Conservation (phyloP, 2,113 vertebrate species). For the Pionites leucogaster region DNA sequence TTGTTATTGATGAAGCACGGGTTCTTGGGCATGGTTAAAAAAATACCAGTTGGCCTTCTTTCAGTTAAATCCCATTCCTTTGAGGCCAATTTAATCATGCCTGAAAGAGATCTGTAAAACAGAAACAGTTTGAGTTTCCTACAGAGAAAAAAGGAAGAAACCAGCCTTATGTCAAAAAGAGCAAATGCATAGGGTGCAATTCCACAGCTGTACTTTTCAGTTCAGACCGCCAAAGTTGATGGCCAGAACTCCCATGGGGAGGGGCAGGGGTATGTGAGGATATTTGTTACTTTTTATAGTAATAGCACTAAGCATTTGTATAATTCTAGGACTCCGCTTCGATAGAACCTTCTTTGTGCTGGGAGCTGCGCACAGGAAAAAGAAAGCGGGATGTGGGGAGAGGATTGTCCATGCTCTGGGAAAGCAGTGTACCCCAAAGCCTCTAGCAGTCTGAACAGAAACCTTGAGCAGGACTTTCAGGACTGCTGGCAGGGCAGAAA, state of each 20-base stretch:
- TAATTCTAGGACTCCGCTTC: background rate
- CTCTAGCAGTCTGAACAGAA: background rate
- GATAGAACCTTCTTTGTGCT: background rate
- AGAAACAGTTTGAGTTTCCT: constrained; percentile 40
- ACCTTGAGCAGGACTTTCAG: background rate
- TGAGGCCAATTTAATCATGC: constrained; percentile 23
- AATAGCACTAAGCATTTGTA: background rate
- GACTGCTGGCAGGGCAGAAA: background rate
- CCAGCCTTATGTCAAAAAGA: background rate
- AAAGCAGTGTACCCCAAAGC: background rate
- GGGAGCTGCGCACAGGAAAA: background rate
- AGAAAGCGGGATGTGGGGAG: accelerated
- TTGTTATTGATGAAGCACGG: constrained; percentile 32
- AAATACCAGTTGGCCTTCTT: constrained; percentile 25
- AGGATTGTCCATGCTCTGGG: background rate
- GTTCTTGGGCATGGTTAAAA: constrained; percentile 16
- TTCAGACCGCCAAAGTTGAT: background rate
- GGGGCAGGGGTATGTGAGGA: background rate
- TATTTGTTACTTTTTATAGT: background rate
- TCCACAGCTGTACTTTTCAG: background rate
- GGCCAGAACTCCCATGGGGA: background rate
- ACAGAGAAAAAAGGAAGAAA: constrained; percentile 45
- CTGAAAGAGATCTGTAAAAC: constrained; percentile 32
- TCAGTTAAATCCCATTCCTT: constrained; percentile 27
- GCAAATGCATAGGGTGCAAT: background rate